These are phyloP conservation scores for Calosoma granatense DNA, from an alignment of 1,140 invertebrate genomes.

Conservation along the genomic window DNA sequence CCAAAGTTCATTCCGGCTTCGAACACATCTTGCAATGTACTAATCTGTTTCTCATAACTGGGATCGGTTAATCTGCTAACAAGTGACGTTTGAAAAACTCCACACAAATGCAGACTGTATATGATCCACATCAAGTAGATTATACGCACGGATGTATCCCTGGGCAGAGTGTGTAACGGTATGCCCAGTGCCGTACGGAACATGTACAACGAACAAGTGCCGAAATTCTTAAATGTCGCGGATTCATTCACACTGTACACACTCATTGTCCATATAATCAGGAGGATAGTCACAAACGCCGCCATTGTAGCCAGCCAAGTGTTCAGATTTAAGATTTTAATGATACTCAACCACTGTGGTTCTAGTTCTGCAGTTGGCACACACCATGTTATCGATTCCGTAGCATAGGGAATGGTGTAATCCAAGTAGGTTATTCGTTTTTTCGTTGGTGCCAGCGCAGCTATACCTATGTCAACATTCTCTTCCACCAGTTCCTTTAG, in stretches of 20 bases:
- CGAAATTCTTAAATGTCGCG: slow-evolving; percentile 13
- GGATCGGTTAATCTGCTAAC: slow-evolving; percentile 16
- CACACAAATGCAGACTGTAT: slow-evolving; percentile 15
- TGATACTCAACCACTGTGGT: slow-evolving; percentile 13
- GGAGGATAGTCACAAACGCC: slow-evolving; percentile 11
- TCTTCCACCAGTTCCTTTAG: neutral
- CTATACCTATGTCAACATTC: slow-evolving; percentile 12
- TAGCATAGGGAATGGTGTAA: slow-evolving; percentile 13
- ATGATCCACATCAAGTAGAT: slow-evolving; percentile 19
- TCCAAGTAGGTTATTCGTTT: slow-evolving; percentile 13
- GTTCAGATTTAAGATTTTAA: slow-evolving; percentile 8
- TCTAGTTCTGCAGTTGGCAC: slow-evolving; percentile 14
- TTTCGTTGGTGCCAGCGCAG: slow-evolving; percentile 14
- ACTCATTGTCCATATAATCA: slow-evolving; percentile 11
- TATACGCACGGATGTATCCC: slow-evolving; percentile 12
- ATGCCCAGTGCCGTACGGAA: slow-evolving; percentile 13
- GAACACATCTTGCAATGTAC: slow-evolving; percentile 17
- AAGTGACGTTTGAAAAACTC: slow-evolving; percentile 16
- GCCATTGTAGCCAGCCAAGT: slow-evolving; percentile 12
- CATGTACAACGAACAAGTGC: slow-evolving; percentile 11
- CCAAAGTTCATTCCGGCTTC: slow-evolving; percentile 9
- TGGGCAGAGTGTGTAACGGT: slow-evolving; percentile 10
- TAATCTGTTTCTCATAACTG: slow-evolving; percentile 16
- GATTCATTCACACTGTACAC: slow-evolving; percentile 5
- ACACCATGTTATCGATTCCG: slow-evolving; percentile 17